These are phyloP conservation scores for Pseudocheirus occidentalis DNA, from an alignment of 2,797 vertebrate genomes.

Conservation along the genomic window DNA sequence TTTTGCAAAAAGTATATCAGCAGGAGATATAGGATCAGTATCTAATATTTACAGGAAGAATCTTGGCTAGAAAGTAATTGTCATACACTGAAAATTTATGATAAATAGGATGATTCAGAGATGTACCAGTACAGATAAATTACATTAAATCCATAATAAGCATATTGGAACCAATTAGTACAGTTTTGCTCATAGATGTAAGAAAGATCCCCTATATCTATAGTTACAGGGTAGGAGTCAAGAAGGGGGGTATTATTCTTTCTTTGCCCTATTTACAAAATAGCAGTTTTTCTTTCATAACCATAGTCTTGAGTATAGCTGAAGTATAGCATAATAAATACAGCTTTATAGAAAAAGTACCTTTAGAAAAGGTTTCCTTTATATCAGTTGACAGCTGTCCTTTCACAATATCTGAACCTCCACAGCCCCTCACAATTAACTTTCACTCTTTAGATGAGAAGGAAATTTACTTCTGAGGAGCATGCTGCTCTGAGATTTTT, in stretches of 20 bases:
- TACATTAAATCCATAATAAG: constrained; percentile 18
- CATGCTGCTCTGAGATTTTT: constrained; percentile 6
- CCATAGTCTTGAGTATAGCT: constrained; percentile 10
- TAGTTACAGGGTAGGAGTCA: neutral
- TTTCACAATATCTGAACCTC: constrained; percentile 18
- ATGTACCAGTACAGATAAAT: neutral
- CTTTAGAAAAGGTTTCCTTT: constrained; percentile 7
- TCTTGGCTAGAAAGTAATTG: neutral
- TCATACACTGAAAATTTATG: neutral
- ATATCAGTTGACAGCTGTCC: neutral
- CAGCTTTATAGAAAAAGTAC: neutral
- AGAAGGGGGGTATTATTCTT: constrained; percentile 12
- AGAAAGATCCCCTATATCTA: neutral
- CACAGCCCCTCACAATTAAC: constrained; percentile 25
- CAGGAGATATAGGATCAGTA: neutral
- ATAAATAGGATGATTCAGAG: constrained; percentile 1
- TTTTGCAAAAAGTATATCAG: neutral
- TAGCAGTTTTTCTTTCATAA: neutral
- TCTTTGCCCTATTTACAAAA: constrained; percentile 21
- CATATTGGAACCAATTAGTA: neutral
- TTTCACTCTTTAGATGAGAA: neutral
- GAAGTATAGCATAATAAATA: neutral
- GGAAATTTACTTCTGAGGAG: constrained; percentile 13
- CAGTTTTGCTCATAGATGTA: neutral
- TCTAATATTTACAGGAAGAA: neutral